Conservation (phyloP, 2,113 vertebrate genomes). For the Tautogolabrus adspersus region DNA sequence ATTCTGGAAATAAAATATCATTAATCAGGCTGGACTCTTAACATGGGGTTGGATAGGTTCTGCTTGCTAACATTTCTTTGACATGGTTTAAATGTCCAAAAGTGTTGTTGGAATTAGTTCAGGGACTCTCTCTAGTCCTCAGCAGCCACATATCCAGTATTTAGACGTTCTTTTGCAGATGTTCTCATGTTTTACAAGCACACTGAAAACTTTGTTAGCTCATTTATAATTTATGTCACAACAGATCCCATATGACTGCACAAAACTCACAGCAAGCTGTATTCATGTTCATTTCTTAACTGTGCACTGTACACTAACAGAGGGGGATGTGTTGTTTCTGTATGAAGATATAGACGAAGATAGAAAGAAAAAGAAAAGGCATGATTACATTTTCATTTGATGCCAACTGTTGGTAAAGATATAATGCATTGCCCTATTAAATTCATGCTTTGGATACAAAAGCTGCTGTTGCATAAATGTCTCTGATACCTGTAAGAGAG, state of each 20-base stretch:
- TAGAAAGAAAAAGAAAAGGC: not conserved
- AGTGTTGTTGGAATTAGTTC: not conserved
- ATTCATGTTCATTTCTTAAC: not conserved
- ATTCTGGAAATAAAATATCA: not conserved
- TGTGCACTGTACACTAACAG: no score
- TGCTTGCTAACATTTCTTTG: not conserved
- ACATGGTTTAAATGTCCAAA: no score
- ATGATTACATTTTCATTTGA: not conserved
- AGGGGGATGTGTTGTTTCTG: not conserved
- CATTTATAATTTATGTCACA: not conserved
- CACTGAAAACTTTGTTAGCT: not conserved
- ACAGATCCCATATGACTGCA: not conserved
- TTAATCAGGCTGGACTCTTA: no score
- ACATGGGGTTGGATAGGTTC: no score
- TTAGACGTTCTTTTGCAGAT: not conserved
- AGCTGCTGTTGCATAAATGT: not conserved
- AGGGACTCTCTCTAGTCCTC: not conserved
- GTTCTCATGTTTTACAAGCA: not conserved
- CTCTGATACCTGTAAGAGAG: not conserved
- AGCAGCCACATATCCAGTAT: not conserved
- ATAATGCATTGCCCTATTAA: not conserved
- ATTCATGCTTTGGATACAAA: not conserved
- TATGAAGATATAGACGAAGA: not conserved
- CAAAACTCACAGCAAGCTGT: not conserved
- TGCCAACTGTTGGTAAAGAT: not conserved